Conservation (phyloP, 2,888 invertebrate genomes). For the Apomyelois bistriatella region DNA sequence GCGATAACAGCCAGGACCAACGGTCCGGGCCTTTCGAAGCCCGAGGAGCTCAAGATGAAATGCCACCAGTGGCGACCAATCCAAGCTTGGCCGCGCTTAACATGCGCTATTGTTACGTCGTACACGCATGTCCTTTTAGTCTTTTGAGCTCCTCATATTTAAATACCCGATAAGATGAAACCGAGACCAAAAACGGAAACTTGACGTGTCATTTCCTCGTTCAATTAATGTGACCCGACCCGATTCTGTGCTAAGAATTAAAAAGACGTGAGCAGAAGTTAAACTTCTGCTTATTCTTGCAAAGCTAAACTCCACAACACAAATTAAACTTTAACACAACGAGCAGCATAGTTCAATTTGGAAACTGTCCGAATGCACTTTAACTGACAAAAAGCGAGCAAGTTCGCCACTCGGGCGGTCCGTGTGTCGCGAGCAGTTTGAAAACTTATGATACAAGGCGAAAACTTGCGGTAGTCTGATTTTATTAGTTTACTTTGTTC, state of each 20-base stretch:
- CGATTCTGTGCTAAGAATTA: background rate
- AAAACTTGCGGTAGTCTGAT: constrained; percentile 23
- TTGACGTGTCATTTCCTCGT: too few relatives aligned
- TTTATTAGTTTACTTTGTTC: constrained; percentile 28
- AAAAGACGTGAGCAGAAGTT: background rate
- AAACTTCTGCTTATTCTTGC: background rate
- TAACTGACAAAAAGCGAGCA: background rate
- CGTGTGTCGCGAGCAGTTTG: constrained; percentile 7
- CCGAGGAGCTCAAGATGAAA: too few relatives aligned
- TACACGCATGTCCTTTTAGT: too few relatives aligned
- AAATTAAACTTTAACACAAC: background rate
- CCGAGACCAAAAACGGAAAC: too few relatives aligned
- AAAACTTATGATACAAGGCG: constrained; percentile 18
- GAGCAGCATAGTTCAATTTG: background rate
- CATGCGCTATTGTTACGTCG: too few relatives aligned
- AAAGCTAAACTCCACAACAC: background rate
- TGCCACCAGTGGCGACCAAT: too few relatives aligned
- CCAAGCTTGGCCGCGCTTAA: too few relatives aligned
- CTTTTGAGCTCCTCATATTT: too few relatives aligned
- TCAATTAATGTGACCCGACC: background rate
- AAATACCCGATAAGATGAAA: too few relatives aligned
- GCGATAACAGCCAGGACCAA: too few relatives aligned
- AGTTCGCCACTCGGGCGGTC: background rate
- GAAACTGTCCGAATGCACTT: background rate
- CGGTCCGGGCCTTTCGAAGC: too few relatives aligned